Evolutionary conservation across 2,888 invertebrate species (phyloP).

Genomic region (Orthosia gothica): DNA sequence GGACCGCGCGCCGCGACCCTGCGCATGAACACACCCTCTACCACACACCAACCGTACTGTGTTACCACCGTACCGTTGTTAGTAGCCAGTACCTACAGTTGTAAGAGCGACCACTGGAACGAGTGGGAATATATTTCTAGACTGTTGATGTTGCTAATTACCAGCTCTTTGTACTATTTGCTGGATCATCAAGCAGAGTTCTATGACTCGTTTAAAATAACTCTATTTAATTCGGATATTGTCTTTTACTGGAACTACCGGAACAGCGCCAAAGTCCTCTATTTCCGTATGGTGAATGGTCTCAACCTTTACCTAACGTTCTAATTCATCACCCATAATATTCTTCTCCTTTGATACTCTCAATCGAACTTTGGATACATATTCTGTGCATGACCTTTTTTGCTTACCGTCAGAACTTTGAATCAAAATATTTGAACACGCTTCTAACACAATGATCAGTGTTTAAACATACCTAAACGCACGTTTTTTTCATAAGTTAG

Average conservation of each 20-base stretch:
- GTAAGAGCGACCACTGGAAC: background rate
- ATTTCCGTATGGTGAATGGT: background rate
- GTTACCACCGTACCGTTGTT: background rate
- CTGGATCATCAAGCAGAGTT: background rate
- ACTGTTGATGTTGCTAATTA: background rate
- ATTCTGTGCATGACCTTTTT: background rate
- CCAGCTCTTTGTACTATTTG: background rate
- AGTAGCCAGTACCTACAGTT: no score
- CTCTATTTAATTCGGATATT: background rate
- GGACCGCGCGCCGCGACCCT: conserved; percentile 15
- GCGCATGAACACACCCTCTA: conserved; percentile 6
- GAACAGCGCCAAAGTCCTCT: background rate
- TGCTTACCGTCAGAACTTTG: background rate
- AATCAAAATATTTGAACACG: conserved; percentile 27
- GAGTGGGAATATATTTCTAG: background rate
- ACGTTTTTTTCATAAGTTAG: background rate
- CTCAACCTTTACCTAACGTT: background rate
- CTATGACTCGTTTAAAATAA: background rate
- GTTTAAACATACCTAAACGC: conserved; percentile 10
- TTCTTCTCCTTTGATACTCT: background rate
- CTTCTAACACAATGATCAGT: background rate
- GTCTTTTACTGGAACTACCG: background rate
- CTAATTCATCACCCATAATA: no score
- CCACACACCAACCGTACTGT: background rate
- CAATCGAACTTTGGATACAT: background rate